Conservation (phyloP, 2,888 invertebrate species). For the Itoplectis maculator region DNA sequence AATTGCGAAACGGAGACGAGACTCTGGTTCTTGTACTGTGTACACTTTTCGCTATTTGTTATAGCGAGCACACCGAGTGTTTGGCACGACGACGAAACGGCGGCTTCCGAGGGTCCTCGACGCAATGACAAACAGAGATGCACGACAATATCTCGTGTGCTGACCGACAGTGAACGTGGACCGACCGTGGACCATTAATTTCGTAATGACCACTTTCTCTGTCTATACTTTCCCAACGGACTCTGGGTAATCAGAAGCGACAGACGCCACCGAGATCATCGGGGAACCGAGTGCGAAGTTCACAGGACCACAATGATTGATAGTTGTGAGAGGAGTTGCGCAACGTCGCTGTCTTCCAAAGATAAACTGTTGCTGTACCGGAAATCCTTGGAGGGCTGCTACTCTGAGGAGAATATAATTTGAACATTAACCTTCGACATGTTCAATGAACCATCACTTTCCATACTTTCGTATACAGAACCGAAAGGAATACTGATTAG, state of each 20-base stretch:
- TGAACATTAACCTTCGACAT: no score
- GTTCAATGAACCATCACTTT: no score
- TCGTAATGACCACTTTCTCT: conserved; percentile 80
- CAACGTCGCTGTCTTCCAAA: conserved; percentile 12
- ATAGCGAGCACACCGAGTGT: background rate
- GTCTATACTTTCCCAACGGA: conserved; percentile 71
- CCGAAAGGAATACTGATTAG: no score
- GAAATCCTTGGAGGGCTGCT: conserved; percentile 33
- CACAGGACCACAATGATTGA: conserved; percentile 55
- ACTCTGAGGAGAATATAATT: background rate
- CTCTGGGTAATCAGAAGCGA: conserved; percentile 15
- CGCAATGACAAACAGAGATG: conserved; percentile 5
- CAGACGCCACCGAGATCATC: conserved; percentile 49
- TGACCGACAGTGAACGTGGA: conserved; percentile 52
- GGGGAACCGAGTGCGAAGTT: conserved; percentile 55
- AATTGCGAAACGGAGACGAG: conserved; percentile 18
- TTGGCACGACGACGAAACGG: background rate
- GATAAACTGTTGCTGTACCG: conserved; percentile 27
- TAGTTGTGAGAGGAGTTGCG: conserved; percentile 46
- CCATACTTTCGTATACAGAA: no score
- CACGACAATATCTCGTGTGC: conserved; percentile 11
- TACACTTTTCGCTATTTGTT: background rate
- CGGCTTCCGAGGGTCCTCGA: background rate
- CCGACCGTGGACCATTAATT: conserved; percentile 73
- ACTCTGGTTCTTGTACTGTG: background rate